Evolutionary conservation across 2,888 invertebrate genomes (phyloP).

Genomic region (Trichacis sp.): DNA sequence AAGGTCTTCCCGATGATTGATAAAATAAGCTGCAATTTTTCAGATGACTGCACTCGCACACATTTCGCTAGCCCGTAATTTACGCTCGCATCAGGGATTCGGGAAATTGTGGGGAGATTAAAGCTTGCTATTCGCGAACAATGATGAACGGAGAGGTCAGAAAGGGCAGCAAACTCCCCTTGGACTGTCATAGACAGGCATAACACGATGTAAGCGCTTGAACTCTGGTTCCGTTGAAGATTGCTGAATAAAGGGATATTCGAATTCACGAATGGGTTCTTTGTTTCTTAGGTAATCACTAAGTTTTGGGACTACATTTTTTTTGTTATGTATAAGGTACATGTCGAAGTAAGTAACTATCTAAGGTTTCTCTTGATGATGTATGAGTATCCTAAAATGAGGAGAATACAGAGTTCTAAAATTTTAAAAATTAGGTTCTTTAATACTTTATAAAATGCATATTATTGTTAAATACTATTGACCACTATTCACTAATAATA

Average conservation of each 20-base stretch:
- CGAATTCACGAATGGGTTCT: not conserved
- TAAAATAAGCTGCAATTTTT: conserved; percentile 65
- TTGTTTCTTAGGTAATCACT: too few species aligned
- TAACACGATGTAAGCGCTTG: conserved; percentile 5
- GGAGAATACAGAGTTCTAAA: too few species aligned
- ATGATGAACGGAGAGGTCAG: conserved; percentile 47
- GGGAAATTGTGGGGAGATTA: conserved; percentile 54
- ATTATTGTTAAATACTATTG: too few species aligned
- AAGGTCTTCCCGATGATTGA: conserved; percentile 45
- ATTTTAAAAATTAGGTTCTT: too few species aligned
- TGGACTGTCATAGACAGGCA: conserved; percentile 24
- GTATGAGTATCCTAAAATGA: too few species aligned
- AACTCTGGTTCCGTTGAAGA: not conserved
- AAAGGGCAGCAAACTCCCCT: conserved; percentile 20
- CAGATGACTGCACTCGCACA: conserved; percentile 52
- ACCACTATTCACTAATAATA: too few species aligned
- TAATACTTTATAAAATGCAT: too few species aligned
- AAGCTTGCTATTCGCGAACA: conserved; percentile 55
- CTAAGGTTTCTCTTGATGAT: too few species aligned
- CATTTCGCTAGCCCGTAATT: conserved; percentile 40
- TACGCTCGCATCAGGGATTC: conserved; percentile 40
- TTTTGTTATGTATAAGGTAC: too few species aligned
- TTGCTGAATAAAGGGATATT: not conserved
- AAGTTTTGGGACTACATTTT: too few species aligned
- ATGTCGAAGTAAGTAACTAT: too few species aligned